A percentile compares a stretch with the other conserved stretches of the same genome.
Evolutionary conservation across 2,888 invertebrate genomes (phyloP).

Genomic region (Gastracanthus pulcherrimus): DNA sequence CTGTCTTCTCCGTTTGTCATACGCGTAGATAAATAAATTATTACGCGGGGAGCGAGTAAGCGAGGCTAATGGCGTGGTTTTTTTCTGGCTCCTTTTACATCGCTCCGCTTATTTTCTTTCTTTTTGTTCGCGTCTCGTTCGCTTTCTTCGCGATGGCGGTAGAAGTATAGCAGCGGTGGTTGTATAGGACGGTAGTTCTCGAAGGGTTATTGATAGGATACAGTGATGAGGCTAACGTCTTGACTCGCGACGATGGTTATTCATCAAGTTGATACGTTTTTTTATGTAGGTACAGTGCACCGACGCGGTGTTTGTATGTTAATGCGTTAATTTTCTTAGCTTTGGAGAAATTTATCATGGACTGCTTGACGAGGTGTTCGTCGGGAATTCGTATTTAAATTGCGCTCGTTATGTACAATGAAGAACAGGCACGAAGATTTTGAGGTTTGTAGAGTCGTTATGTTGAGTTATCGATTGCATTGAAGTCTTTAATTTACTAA

Average conservation of each 20-base stretch:
- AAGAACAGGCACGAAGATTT: too few relatives aligned
- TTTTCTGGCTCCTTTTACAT: background rate
- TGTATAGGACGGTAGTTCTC: constrained; percentile 12
- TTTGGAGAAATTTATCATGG: constrained; percentile 8
- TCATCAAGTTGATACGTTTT: constrained; percentile 14
- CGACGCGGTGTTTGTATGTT: constrained; percentile 5
- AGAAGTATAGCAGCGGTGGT: too few relatives aligned
- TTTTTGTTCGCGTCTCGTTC: background rate
- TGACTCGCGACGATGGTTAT: constrained; percentile 16
- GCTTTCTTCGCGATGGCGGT: background rate
- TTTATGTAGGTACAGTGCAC: too few relatives aligned
- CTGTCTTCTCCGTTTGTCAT: constrained; percentile 74
- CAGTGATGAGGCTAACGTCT: background rate
- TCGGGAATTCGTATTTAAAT: background rate
- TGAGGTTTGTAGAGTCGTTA: too few relatives aligned
- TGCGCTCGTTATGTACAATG: background rate
- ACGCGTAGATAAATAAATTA: constrained; percentile 73
- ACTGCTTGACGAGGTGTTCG: background rate
- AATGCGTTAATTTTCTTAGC: constrained; percentile 29
- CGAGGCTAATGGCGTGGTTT: constrained; percentile 52
- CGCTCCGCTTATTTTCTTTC: background rate
- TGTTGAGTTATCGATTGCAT: background rate
- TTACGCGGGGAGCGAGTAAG: constrained; percentile 52
- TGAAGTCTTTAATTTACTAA: background rate
- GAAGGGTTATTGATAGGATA: constrained; percentile 1